Percentiles rank a stretch among this genome's conserved stretches.
phyloP scores from a whole-genome alignment of 2,113 vertebrate genomes.

The Gobiocypris rarus region DNA sequence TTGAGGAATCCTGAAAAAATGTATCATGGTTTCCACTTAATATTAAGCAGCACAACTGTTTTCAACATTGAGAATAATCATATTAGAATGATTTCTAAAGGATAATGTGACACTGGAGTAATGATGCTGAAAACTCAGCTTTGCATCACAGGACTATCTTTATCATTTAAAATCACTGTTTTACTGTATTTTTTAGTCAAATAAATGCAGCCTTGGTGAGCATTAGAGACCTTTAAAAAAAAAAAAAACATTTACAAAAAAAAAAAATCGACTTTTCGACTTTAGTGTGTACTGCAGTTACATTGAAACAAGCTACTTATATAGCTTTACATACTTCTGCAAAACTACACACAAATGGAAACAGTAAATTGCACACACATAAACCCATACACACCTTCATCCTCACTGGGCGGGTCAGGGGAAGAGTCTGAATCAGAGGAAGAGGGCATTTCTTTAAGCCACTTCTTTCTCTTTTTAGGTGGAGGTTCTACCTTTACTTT shows the following conservation, averaged over 20 bases:
- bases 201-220: too few species aligned
- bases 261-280: too few species aligned
- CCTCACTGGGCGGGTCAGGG: slow-evolving; percentile 79
- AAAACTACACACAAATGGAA: not conserved
- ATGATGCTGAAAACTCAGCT: not conserved
- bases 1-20: too few species aligned
- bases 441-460: slow-evolving; percentile 86
- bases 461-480: slow-evolving; percentile 94
- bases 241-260: not conserved
- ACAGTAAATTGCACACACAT: slow-evolving; percentile 10
- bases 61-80: too few species aligned
- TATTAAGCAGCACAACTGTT: too few species aligned
- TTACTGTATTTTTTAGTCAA: too few species aligned
- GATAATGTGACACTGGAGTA: not conserved
- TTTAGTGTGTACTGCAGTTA: not conserved
- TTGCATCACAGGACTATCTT: not conserved
- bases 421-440: slow-evolving; percentile 89
- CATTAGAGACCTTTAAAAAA: not conserved
- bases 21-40: too few species aligned
- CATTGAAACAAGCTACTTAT: not conserved
- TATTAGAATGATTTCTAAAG: not conserved
- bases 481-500: slow-evolving; percentile 91
- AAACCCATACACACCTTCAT: slow-evolving; percentile 78
- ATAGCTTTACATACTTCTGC: not conserved
- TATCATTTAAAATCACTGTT: too few species aligned